Evolutionary conservation across 2,888 invertebrate species (phyloP), one percentile per base, ranked within the genome.

Genomic region (Xestia rhomboidea): DNA sequence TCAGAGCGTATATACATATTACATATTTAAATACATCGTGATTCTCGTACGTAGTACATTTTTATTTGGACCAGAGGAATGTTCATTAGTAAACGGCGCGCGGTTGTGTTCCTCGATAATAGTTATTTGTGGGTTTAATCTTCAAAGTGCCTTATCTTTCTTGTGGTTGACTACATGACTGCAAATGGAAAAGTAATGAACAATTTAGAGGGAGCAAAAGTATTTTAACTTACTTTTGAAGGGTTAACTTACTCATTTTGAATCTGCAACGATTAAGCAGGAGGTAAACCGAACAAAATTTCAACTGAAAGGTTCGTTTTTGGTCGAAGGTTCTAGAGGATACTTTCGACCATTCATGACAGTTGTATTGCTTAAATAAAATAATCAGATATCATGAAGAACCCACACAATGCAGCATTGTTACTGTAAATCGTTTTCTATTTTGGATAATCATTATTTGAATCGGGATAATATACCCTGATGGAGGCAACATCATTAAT

Each of bases 71-170:
- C 76, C 77, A 83, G 68, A 85, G 74, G 71, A 75, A 72, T 74
- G 81, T 85, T 89, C 88, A 89, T 87, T 86, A 87, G 85, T 86
- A 87, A 67, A 34, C 85, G 49, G 75, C 18, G 69, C 68, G 68
- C 73, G 70, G 62, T n/a, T 68, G 24, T 85, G 72, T 76, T 64
- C 63, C 67, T 74, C 70, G 82, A 60, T 82, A 76, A 80, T 81
- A 79, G 72, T 82, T 79, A 85, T 88, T 82, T 81, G 73, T 79
- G 76, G 85, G 81, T 80, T 87, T 87, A 86, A 87, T 86, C 82
- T 87, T 30, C 77, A 76, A 86, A 89, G 85, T 88, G 88, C 76
- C 54, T 44, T 64, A 63, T 49, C 11, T 76, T 83, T 73, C 73
- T 74, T 81, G 67, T 76, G 62, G 27, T 57, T 24, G 49, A 77